Evolutionary conservation across 1,140 invertebrate species (phyloP).

Genomic region (Diploscapter pachys): DNA sequence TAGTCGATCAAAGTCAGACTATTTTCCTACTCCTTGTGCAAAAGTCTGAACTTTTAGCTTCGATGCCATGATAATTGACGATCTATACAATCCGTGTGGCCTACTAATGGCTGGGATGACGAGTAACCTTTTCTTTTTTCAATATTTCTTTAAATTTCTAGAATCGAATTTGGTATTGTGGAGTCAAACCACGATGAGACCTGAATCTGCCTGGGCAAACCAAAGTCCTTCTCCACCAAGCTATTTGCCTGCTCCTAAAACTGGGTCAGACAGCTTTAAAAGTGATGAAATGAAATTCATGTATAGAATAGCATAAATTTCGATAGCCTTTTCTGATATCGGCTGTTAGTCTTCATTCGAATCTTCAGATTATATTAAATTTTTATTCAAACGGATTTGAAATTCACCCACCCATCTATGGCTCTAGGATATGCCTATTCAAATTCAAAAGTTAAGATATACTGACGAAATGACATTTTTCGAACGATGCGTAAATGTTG

Average conservation of each 20-base stretch:
- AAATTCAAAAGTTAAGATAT: too few relatives aligned
- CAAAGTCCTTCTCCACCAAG: conserved; percentile 55
- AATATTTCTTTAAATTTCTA: conserved; percentile 19
- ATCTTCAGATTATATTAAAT: too few relatives aligned
- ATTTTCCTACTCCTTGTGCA: too few relatives aligned
- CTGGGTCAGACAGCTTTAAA: conserved; percentile 29
- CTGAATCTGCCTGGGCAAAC: conserved; percentile 57
- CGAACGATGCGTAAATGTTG: too few relatives aligned
- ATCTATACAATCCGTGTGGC: conserved; percentile 58
- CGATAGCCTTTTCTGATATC: too few relatives aligned
- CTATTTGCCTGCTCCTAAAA: conserved; percentile 57
- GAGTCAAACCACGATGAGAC: conserved; percentile 55
- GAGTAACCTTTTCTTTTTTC: conserved; percentile 1
- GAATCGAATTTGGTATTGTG: conserved; percentile 55
- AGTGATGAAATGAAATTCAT: too few relatives aligned
- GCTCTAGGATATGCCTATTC: too few relatives aligned
- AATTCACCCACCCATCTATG: too few relatives aligned
- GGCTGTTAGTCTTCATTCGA: too few relatives aligned
- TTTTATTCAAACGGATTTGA: too few relatives aligned
- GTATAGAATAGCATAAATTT: too few relatives aligned
- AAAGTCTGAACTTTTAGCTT: background rate
- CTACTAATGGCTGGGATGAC: conserved; percentile 40
- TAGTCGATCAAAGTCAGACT: conserved; percentile 20
- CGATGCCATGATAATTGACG: conserved; percentile 46
- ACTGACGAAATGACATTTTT: too few relatives aligned